phyloP scores from a whole-genome alignment of 2,113 vertebrate genomes.

The Hypanus sabinus region DNA sequence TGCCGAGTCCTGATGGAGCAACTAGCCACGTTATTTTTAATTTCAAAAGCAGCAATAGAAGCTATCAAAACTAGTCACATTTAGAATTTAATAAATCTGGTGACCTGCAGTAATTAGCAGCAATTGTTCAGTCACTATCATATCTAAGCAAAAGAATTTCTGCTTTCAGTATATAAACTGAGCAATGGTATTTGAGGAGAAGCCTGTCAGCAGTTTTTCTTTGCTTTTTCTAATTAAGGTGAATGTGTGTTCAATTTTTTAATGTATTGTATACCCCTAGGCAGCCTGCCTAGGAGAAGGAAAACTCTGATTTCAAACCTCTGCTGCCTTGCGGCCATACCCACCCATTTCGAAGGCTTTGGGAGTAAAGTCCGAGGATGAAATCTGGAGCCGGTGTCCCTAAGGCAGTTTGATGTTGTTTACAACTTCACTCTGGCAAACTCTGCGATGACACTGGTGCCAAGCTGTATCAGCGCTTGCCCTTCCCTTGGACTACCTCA shows the following conservation, averaged over 20 bases:
- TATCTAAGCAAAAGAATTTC: neutral
- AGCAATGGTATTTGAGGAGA: neutral
- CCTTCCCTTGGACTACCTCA: too few relatives aligned
- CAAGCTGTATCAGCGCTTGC: too few relatives aligned
- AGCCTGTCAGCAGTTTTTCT: neutral
- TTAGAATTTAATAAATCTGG: neutral
- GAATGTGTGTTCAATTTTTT: neutral
- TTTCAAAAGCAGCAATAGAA: neutral
- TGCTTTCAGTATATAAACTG: neutral
- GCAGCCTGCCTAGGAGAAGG: too few relatives aligned
- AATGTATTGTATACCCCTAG: neutral
- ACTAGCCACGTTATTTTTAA: neutral
- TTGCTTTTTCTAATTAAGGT: neutral
- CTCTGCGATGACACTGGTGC: too few relatives aligned
- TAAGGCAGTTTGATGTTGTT: too few relatives aligned
- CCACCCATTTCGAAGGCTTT: too few relatives aligned
- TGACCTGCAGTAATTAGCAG: neutral
- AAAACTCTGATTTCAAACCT: too few relatives aligned
- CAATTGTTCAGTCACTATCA: neutral
- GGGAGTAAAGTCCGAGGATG: too few relatives aligned
- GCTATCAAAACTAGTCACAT: neutral
- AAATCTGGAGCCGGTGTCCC: too few relatives aligned
- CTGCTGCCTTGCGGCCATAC: too few relatives aligned
- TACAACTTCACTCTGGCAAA: too few relatives aligned
- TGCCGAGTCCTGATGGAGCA: neutral